A percentile compares a stretch with the other conserved stretches of the same genome.
Evolutionary conservation across 2,113 vertebrate species (phyloP).

Genomic region (Danionella cerebrum): DNA sequence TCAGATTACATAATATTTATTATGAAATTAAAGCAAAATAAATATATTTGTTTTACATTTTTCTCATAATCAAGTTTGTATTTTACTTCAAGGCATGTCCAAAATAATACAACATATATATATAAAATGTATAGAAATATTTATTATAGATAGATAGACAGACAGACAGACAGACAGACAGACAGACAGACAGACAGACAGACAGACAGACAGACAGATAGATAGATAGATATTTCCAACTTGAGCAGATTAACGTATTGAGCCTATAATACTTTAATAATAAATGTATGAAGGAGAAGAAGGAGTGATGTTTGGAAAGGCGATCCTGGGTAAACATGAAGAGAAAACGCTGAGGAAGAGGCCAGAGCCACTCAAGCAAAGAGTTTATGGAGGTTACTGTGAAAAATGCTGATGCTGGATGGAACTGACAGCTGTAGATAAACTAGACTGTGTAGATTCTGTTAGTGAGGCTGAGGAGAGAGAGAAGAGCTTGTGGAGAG

Average conservation of each 20-base stretch:
- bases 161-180: too few relatives aligned
- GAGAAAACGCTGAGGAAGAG: neutral
- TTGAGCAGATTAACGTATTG: too few relatives aligned
- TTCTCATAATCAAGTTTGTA: too few relatives aligned
- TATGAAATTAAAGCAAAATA: too few relatives aligned
- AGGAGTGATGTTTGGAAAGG: neutral
- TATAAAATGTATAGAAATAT: too few relatives aligned
- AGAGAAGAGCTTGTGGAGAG: neutral
- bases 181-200: too few relatives aligned
- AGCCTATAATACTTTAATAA: too few relatives aligned
- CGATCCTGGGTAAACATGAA: conserved; percentile 6
- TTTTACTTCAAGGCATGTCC: too few relatives aligned
- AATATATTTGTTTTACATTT: too few relatives aligned
- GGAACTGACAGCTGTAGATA: neutral
- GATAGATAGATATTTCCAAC: neutral
- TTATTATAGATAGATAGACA: neutral
- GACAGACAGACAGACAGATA: neutral
- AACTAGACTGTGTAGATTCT: neutral
- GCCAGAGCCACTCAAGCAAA: neutral
- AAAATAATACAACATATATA: too few relatives aligned
- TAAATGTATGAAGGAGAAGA: neutral
- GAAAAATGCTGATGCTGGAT: neutral
- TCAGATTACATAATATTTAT: too few relatives aligned
- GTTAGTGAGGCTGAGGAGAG: neutral
- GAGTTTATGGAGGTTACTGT: neutral